Base-by-base conservation (phyloP, 23 tunicate genomes). In the Oikopleura vanhoeffeni region DNA sequence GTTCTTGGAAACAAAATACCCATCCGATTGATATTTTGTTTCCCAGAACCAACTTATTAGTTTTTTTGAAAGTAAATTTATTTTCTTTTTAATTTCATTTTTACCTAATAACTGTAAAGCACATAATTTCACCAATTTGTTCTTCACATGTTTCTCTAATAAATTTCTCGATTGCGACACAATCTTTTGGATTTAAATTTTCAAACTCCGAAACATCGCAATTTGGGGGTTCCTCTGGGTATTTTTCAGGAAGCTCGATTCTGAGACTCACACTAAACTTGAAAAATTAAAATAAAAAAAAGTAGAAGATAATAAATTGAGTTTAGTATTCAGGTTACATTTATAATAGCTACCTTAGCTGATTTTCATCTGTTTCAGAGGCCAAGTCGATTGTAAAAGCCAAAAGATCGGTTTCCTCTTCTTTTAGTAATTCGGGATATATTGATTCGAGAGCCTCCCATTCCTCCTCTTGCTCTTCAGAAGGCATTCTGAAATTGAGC, bases 211-310 rank as follows among this genome's bases (percentile, higher is more conserved):
- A 3, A 33, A 93, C 84, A 83, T 93, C 91, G 87, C 89, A 93
- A 13, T 84, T 0, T 33, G 91, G 94, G 0, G 87, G 88, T 82
- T 84, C 95, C 40, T 93, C 91, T 8, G 98, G 98, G 57, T 93
- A 93, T 24, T 86, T 84, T 35, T 84, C 42, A 1, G 91, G 86
- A 67, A 67, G 88, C 28, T 92, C 86, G 58, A 93, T 87, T 57
- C 82, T 85, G 24, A 93, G 39, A 0, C 83, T 76, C 0, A 85
- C 91, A 76, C 84, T 40, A 28, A 91, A 13, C 38, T 71, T 2
- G 32, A 4, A 2, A 71, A 13, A 24, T 13, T 71, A 71, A 38
- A 32, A 71, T 2, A n/a, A n/a, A n/a, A 49, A 49, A 49, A 13
- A 49, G 64, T 49, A 13, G 38, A 71, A 71, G 79, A 28, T 13